Percentiles rank a stretch among this genome's conserved stretches.
Evolutionary conservation across 2,113 vertebrate genomes (phyloP).

Genomic region (Callospermophilus lateralis): DNA sequence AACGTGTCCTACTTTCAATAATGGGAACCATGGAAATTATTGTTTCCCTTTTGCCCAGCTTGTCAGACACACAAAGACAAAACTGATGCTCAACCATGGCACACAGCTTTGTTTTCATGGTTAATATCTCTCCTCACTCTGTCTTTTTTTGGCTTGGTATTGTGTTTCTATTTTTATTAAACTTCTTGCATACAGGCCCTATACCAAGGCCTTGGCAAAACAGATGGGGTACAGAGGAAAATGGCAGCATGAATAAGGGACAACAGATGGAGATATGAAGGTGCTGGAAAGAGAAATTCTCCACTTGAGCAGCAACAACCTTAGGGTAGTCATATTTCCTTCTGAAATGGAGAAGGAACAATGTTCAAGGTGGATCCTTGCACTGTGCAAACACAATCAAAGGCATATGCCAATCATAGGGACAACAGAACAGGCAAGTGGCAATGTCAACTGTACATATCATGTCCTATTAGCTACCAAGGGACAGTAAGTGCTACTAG

Average conservation of each 20-base stretch:
- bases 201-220: not conserved
- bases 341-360: not conserved
- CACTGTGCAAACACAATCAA: not conserved
- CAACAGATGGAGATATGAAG: not conserved
- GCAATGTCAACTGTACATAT: no score
- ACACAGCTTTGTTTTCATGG: not conserved
- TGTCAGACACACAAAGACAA: not conserved
- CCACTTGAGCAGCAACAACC: rapidly evolving
- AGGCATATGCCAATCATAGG: rapidly evolving
- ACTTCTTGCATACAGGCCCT: not conserved
- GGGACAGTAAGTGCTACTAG: no score
- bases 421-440: rapidly evolving
- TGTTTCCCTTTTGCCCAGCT: not conserved
- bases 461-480: not conserved
- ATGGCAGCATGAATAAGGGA: rapidly evolving
- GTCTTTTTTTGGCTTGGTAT: not conserved
- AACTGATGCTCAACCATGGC: not conserved
- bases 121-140: not conserved
- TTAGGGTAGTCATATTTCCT: no score
- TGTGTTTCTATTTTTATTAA: not conserved
- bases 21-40: not conserved
- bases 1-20: not conserved
- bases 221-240: not conserved
- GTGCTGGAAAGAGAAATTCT: not conserved
- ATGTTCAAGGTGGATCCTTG: not conserved